These are phyloP conservation scores for Loripinus fragilis DNA, from an alignment of 2,888 invertebrate species.

Conservation along the genomic window DNA sequence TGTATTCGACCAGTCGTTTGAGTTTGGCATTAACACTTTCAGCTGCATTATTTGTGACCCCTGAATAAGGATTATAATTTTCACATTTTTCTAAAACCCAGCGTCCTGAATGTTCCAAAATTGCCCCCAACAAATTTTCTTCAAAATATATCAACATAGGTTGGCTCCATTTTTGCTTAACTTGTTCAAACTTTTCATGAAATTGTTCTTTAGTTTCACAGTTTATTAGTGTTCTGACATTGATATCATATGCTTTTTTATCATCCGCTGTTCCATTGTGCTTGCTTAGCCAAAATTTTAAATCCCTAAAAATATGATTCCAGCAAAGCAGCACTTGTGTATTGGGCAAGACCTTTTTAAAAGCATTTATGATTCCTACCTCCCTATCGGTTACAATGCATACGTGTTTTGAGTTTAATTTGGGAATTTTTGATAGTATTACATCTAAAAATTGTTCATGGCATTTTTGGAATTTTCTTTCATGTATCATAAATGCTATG, in stretches of 20 bases:
- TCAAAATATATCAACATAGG: conserved; percentile 22
- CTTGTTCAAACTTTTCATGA: background rate
- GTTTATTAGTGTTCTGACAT: conserved; percentile 11
- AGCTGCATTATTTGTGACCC: conserved; percentile 43
- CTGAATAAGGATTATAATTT: conserved; percentile 30
- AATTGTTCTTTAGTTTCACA: conserved; percentile 22
- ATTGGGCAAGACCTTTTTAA: background rate
- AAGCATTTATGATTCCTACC: conserved; percentile 33
- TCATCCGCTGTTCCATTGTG: background rate
- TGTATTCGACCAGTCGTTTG: conserved; percentile 14
- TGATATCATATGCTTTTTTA: background rate
- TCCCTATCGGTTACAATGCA: conserved; percentile 42
- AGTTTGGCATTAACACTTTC: conserved; percentile 40
- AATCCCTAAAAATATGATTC: background rate
- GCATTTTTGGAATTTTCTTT: background rate
- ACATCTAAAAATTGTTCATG: conserved; percentile 32
- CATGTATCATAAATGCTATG: conserved; percentile 36
- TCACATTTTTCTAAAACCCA: conserved; percentile 26
- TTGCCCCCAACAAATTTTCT: background rate
- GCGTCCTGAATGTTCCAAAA: background rate
- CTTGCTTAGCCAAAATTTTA: background rate
- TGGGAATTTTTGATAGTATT: conserved; percentile 22
- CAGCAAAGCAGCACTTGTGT: background rate
- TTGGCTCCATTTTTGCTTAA: conserved; percentile 26
- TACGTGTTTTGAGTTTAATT: conserved; percentile 16